Conservation (phyloP, 2,113 vertebrate species). For the Oreochromis niloticus region DNA sequence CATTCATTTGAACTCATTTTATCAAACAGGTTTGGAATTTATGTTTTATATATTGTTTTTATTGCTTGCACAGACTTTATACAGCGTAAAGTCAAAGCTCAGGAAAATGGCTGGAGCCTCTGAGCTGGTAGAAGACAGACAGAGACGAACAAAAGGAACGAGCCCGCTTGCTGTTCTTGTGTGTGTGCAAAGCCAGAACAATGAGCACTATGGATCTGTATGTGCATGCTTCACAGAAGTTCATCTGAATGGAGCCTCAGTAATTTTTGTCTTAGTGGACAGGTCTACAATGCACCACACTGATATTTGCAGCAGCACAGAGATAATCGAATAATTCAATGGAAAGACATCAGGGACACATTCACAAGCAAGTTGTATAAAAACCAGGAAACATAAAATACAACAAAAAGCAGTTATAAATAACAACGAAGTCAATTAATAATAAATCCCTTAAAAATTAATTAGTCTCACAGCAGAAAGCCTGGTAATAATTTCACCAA, state of each 20-base stretch:
- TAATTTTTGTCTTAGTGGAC: not conserved
- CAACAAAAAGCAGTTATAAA: not conserved
- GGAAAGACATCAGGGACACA: not conserved
- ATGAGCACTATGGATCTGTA: not conserved
- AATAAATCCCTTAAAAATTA: not conserved
- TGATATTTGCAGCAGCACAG: not conserved
- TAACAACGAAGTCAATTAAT: not conserved
- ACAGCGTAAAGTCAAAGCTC: not conserved
- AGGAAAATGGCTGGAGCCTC: not conserved
- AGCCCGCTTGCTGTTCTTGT: not conserved
- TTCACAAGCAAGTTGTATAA: not conserved
- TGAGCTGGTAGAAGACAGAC: not conserved
- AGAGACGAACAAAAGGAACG: not conserved
- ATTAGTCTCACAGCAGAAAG: not conserved
- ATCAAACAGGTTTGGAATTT: not conserved
- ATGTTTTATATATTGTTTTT: not conserved
- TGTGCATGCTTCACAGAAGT: not conserved
- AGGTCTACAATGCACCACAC: not conserved
- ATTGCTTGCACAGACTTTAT: not conserved
- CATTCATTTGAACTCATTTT: not conserved
- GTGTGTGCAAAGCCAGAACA: not conserved
- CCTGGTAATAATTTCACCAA: not conserved
- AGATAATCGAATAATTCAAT: not conserved
- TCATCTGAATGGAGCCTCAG: not conserved
- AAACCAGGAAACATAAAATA: not conserved